Base-by-base conservation (phyloP, 1,140 invertebrate species). In the Bombus vancouverensis region DNA sequence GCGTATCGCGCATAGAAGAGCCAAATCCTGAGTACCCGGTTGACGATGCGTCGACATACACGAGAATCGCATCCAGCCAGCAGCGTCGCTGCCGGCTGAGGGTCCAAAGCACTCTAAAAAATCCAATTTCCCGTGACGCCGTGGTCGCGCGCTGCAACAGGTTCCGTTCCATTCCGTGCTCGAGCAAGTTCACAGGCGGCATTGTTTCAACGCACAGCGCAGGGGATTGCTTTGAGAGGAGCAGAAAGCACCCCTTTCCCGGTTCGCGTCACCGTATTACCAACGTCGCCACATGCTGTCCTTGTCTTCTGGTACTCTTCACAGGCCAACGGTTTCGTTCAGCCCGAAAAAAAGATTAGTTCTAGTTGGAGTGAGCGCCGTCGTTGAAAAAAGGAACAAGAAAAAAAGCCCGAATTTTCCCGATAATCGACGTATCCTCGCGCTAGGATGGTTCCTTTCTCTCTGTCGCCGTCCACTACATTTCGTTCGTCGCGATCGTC, bases 91-190 rank as follows among this genome's bases (percentile, higher is more conserved):
- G 18, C 47, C 70, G 72, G 65, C 25, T 22, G 37, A 15, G 65
- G 53, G 66, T 44, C 12, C 65, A 62, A 77, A 73, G 53, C 59
- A 59, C 80, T 84, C 57, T 84, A 82, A 66, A 66, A 92, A 92
- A 91, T 92, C 89, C 88, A 91, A 92, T 91, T 91, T 91, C 87
- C 85, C 74, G 71, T 87, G 76, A 62, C 42, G 39, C 32, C 75
- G 42, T 87, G 65, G 81, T 82, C 87, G 74, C 42, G 70, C 57
- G 59, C 85, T 75, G 88, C 88, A 90, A 90, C 89, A 90, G 89
- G 89, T 90, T 81, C 81, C 88, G 79, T 86, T 86, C 80, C 80
- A 62, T 83, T 89, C 86, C 79, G 83, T 91, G 83, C 68, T 73
- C 62, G 57, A 89, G 32, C 81, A 86, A 88, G 78, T 74, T 87